Evolutionary conservation across 2,797 vertebrate species (phyloP), one percentile per base, ranked within the genome.

Genomic region (Todus mexicanus): DNA sequence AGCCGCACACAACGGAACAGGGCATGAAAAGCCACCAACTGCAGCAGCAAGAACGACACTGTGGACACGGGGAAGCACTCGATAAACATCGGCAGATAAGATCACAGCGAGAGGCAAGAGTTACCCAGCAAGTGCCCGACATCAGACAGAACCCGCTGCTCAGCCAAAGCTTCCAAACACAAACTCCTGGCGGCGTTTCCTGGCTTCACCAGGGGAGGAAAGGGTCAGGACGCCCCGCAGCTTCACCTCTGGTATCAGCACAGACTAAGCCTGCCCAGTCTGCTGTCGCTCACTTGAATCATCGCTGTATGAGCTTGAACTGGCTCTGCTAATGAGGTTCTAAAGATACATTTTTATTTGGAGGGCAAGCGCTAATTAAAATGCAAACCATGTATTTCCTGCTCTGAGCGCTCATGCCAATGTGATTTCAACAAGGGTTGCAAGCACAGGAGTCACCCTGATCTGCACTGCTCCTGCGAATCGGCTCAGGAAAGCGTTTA

Each of bases 371-470:
- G 15, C 74, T 79, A 10, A 89, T 92, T 93, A 53, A 88, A 64
- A 95, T 79, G 86, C 84, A 84, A 87, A 29, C 15, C 29, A 1
- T 2, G 33, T 29, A 7, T 7, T 35, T 59, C 47, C 88, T 90
- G 80, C 88, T 92, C 63, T 1, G 26, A 65, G 20, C 2, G 25
- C 80, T 90, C 86, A n/a, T 2, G 11, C 64, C 93, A 29, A 9
- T 26, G 88, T 42, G 93, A 78, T 86, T 86, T 54, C 76, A 83
- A 68, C 61, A 51, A 61, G 83, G 76, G 73, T 8, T 77, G 87
- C 71, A 43, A 75, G n/a, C 81, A 76, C 87, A 47, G 9, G 56
- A 73, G 87, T 85, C 93, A 90, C 86, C 90, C 92, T 84, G 77
- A 10, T 35, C 68, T 12, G 42, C 7, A 7, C 57, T 6, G 64